These are phyloP conservation scores for Metridium senile DNA, from an alignment of 92 coral and sea anemone genomes.

Conservation along the genomic window DNA sequence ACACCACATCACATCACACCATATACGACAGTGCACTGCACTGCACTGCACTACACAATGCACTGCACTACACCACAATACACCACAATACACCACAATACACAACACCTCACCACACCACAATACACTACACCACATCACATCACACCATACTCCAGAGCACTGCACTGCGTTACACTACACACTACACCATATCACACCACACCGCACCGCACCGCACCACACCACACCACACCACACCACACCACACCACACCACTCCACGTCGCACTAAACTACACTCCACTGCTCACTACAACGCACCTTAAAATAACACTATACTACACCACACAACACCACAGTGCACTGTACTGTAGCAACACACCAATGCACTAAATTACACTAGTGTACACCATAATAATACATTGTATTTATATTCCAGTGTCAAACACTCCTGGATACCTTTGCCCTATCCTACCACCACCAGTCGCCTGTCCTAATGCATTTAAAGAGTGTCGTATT, in stretches of 20 bases:
- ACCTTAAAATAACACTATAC: no score
- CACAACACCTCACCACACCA: no score
- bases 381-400: no score
- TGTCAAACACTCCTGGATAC: constrained; percentile 11
- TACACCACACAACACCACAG: no score
- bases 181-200: background rate
- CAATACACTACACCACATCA: background rate
- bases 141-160: background rate
- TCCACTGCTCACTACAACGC: no score
- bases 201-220: background rate
- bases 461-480: constrained; percentile 36
- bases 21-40: background rate
- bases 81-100: no score
- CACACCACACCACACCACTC: background rate
- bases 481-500: constrained; percentile 47
- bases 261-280: no score
- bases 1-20: background rate
- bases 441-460: constrained; percentile 39
- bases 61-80: no score
- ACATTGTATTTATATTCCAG: no score
- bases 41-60: no score
- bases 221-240: background rate
- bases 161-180: background rate
- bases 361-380: no score
- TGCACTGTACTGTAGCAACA: no score